A percentile compares a stretch with the other conserved stretches of the same genome.
Conservation (phyloP, 2,797 vertebrate species). For the Octomys mimax region DNA sequence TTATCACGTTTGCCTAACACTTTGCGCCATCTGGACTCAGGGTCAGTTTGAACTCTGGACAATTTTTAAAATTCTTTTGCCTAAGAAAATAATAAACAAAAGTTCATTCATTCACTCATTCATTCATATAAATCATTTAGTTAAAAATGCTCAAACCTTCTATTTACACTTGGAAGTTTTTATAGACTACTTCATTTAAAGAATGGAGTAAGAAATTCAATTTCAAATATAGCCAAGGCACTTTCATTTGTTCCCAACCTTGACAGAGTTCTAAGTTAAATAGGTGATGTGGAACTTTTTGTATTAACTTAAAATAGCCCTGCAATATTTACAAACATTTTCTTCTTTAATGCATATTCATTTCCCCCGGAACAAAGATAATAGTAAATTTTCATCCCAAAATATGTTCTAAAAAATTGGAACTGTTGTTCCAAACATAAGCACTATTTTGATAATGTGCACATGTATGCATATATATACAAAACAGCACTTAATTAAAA, state of each 20-base stretch:
- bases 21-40: neutral
- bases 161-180: neutral
- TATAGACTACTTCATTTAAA: neutral
- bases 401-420: neutral
- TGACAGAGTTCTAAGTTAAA: neutral
- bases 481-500: neutral
- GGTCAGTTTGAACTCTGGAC: neutral
- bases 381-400: neutral
- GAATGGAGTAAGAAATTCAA: neutral
- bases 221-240: neutral
- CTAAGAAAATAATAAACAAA: slow-evolving; percentile 15
- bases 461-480: too few relatives aligned
- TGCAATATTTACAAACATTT: neutral
- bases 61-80: neutral
- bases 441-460: too few relatives aligned
- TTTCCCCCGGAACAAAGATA: neutral
- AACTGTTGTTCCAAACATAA: neutral
- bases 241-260: neutral
- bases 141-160: neutral
- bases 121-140: neutral
- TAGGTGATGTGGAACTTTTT: neutral
- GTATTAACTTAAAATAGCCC: neutral
- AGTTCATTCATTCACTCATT: neutral
- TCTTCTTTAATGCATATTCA: neutral
- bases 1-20: too few relatives aligned